Conservation (phyloP, 2,888 invertebrate genomes). For the Hedya salicella region DNA sequence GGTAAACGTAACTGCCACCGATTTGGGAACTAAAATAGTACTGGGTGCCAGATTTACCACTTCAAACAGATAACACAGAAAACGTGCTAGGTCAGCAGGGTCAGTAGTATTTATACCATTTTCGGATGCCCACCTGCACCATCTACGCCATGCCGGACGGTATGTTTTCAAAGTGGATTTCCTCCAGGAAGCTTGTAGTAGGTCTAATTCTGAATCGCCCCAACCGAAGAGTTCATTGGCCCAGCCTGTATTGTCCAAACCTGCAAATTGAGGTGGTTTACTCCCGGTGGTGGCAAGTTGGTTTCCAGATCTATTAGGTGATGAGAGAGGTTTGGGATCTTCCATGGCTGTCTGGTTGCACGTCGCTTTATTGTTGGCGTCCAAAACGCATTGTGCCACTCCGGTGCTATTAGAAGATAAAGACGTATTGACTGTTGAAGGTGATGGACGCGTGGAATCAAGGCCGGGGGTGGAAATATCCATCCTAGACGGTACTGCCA, state of each 20-base stretch:
- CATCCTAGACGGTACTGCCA: slow-evolving; percentile 46
- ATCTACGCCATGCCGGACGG: neutral
- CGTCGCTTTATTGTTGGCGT: slow-evolving; percentile 44
- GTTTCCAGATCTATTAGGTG: slow-evolving; percentile 6
- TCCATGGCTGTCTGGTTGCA: slow-evolving; percentile 40
- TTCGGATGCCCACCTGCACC: neutral
- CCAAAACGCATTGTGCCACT: slow-evolving; percentile 48
- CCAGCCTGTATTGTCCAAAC: slow-evolving; percentile 17
- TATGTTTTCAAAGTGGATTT: slow-evolving; percentile 2
- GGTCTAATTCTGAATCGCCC: neutral
- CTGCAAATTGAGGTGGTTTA: neutral
- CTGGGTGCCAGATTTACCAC: slow-evolving; percentile 20
- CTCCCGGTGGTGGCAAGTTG: neutral
- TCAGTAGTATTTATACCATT: neutral
- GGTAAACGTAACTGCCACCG: slow-evolving; percentile 37
- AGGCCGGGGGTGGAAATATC: slow-evolving; percentile 49
- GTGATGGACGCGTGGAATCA: slow-evolving; percentile 48
- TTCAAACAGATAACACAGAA: slow-evolving; percentile 23
- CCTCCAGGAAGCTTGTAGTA: slow-evolving; percentile 7
- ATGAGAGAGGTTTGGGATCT: neutral
- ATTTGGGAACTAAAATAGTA: slow-evolving; percentile 42
- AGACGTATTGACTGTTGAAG: slow-evolving; percentile 44
- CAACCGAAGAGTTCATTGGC: neutral
- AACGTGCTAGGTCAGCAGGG: slow-evolving; percentile 37
- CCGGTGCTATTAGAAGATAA: slow-evolving; percentile 46